Base-by-base conservation (phyloP, 2,797 vertebrate species). In the Typhlichthys eigenmanni region DNA sequence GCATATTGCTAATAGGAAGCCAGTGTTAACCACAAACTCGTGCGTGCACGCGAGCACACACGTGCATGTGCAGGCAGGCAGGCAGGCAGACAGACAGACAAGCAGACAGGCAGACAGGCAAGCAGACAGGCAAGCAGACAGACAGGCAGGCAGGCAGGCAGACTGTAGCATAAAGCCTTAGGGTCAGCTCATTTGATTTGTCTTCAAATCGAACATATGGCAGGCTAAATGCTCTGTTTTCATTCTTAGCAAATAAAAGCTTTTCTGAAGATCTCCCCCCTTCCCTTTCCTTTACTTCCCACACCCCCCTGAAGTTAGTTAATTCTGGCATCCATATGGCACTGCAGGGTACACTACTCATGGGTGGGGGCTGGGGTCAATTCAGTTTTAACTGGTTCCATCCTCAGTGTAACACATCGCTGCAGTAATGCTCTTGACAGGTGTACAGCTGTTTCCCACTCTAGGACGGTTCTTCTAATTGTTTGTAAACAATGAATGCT, bases 141-240 rank as follows among this genome's bases (percentile, higher is more conserved):
- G 19, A 2, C 19, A 50, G 5, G 34, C 58, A 48, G 19, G 10
- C 58, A 14, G 5, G 5, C 43, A 24, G 4, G 46, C 14, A 4
- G 12, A 51, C 11, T 13, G 61, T 58, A 55, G 60, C 34, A 73
- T 78, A 68, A 71, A 66, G 69, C 76, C 73, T 62, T 1, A 38
- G 68, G 79, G 68, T 74, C 74, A 58, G 46, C 29, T 32, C 54
- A 68, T 77, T 72, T 68, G 56, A 53, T 58, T 65, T 17, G 17
- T 47, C 59, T 24, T 79, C 43, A 68, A 72, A 65, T 66, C 47
- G 5, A 74, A 66, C 78, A 81, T 78, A 75, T 75, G 79, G 69
- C 45, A 2, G 1, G 43, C 47, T 64, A 16, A 79, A 51, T 48
- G 0, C 47, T 69, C 14, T 49, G 24, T 69, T 50, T 76, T 47